Evolutionary conservation across 2,888 invertebrate genomes (phyloP), one percentile per base, ranked within the genome.

Genomic region (Pyrocoelia pectoralis): DNA sequence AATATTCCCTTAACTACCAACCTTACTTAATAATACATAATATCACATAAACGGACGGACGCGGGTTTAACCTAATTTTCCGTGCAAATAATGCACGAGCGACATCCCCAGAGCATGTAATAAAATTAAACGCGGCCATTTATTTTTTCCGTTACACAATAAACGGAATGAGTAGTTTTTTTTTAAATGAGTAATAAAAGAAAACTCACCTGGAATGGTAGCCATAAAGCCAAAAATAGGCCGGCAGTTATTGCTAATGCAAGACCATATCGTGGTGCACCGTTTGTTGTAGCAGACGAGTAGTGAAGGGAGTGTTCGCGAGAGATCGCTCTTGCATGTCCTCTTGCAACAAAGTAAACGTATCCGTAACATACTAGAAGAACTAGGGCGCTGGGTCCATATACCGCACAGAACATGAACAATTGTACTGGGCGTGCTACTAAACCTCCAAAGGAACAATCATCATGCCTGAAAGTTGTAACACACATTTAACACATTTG

Each of bases 191-290:
- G n/a, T n/a, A n/a, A 10, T 33, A 33, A 33, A 33, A 10, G n/a
- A 33, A 9, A 18, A 62, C 76, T 78, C 65, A 86, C 84, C 81
- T 87, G 86, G 75, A 87, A 87, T 1, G 88, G 88, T 68, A 86
- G 76, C 88, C 88, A 88, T 17, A 87, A 79, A 9, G 83, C 77
- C 56, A 88, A 80, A 73, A 88, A 88, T 61, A 85, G 83, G 41
- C 87, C 87, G 9, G 88, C 84, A n/a, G 88, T 87, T 62, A 87
- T 82, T 3, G 87, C 87, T 61, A 88, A 77, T 0, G 88, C 88
- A 67, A 86, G 82, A 13, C 88, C 87, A 74, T 88, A 88, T 56
- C 87, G 82, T 8, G 86, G 85, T 28, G 82, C 76, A 40, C 81
- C 76, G 3, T 70, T 51, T 5, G 67, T 69, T 49, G 64, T 57